Evolutionary conservation across 2,888 invertebrate species (phyloP), one percentile per base, ranked within the genome.

Genomic region (Cosmia trapezina): DNA sequence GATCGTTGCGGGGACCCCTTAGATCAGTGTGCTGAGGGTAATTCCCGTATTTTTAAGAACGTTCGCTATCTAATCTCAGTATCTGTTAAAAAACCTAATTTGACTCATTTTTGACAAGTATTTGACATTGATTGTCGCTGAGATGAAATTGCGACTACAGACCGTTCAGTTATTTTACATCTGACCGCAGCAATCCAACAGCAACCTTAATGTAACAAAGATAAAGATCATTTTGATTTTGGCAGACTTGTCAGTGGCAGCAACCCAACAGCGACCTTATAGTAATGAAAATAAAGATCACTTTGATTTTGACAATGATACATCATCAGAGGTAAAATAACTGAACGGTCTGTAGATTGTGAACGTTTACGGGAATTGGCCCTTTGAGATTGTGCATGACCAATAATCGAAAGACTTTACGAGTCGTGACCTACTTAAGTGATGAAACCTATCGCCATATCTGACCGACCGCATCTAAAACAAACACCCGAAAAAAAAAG

Each of bases 381-480:
- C n/a, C 6, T 4, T n/a, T 6, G 4, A 17, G 22, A 19, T 56
- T 17, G 11, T n/a, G 0, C n/a, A 51, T 43, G 6, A 8, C 19
- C 33, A 62, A 19, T 12, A 61, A 9, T 2, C 6, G 0, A 3
- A 6, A 0, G 14, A 19, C 0, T 61, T 61, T 43, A 28, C 1
- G 17, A 22, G n/a, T 59, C 0, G n/a, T 60, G 17, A 8, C 2
- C 8, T 41, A 41, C 8, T 41, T 41, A 41, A 8, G 7, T 41
- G 41, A 41, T 41, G 41, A 51, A 7, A 41, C 19, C 28, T 3
- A 1, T 28, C 37, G 9, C 57, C 80, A 73, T 43, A 79, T 79
- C 67, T 64, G 70, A 22, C 84, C 84, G 70, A 22, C 84, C 84
- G 63, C 66, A 68, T 37, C 14, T 14, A 66, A 41, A 64, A 66